Conservation (phyloP, 2,797 vertebrate species). For the Buceros bicornis region DNA sequence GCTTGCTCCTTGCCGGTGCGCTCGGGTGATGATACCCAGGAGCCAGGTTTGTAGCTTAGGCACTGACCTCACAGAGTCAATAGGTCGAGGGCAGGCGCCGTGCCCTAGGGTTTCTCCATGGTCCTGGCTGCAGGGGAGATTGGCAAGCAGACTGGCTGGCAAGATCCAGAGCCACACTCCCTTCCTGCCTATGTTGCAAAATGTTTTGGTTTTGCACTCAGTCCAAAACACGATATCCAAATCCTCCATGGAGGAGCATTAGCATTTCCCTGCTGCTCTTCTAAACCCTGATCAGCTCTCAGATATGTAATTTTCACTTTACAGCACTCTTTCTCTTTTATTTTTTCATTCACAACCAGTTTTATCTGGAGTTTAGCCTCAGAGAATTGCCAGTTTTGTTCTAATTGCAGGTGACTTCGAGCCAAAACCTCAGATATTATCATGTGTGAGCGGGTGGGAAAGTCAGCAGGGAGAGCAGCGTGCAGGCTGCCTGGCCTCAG, state of each 20-base stretch:
- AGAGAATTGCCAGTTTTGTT: slow-evolving; percentile 44
- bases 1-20: not conserved
- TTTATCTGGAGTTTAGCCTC: slow-evolving; percentile 43
- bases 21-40: not conserved
- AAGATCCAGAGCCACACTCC: not conserved
- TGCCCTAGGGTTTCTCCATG: not conserved
- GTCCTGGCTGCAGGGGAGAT: not conserved
- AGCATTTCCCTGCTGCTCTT: not conserved
- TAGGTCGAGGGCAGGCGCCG: not conserved
- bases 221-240: not conserved
- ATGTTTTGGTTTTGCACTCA: slow-evolving; percentile 21
- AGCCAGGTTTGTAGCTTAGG: not conserved
- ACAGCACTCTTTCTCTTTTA: not conserved
- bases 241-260: not conserved
- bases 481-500: not conserved
- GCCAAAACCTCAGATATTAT: slow-evolving; percentile 64
- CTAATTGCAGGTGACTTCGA: slow-evolving; percentile 47
- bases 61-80: rapidly evolving
- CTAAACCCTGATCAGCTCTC: slow-evolving; percentile 32
- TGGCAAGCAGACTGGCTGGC: not conserved
- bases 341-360: slow-evolving; percentile 61
- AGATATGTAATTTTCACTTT: slow-evolving; percentile 18
- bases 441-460: not conserved
- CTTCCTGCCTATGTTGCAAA: not conserved
- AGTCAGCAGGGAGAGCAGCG: not conserved